A percentile compares a stretch with the other conserved stretches of the same genome.
Evolutionary conservation across 2,888 invertebrate species (phyloP).

Genomic region (Dynastes maya): DNA sequence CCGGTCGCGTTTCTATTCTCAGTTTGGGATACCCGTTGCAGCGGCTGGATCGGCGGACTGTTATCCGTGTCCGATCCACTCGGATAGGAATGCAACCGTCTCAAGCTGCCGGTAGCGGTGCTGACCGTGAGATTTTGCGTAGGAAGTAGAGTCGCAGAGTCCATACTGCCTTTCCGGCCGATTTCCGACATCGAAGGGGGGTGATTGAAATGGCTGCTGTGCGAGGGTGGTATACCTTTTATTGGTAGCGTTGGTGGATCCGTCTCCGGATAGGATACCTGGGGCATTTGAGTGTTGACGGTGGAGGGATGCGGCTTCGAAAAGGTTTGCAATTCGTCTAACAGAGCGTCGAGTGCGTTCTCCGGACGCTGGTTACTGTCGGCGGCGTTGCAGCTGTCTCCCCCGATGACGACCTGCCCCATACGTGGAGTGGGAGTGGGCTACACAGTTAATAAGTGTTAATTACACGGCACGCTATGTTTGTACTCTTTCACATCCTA

Average conservation of each 20-base stretch:
- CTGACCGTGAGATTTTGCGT: conserved; percentile 68
- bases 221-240: conserved; percentile 64
- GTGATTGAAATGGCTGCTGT: conserved; percentile 61
- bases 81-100: conserved; percentile 88
- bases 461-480: background rate
- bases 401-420: conserved; percentile 77
- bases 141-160: conserved; percentile 70
- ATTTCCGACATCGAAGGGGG: conserved; percentile 71
- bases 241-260: conserved; percentile 67
- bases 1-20: conserved; percentile 72
- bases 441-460: conserved; percentile 62
- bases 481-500: conserved; percentile 7
- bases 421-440: conserved; percentile 77
- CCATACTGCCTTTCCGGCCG: conserved; percentile 73
- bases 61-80: conserved; percentile 89
- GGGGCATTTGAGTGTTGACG: conserved; percentile 63
- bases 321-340: conserved; percentile 94
- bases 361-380: conserved; percentile 82
- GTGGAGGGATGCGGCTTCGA: conserved; percentile 77
- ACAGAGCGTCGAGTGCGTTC: conserved; percentile 97
- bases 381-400: conserved; percentile 73
- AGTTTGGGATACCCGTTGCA: conserved; percentile 65
- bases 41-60: conserved; percentile 81
- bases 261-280: conserved; percentile 61
- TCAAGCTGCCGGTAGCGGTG: conserved; percentile 74